Evolutionary conservation across 2,113 vertebrate genomes (phyloP).

Genomic region (Geococcyx californianus): DNA sequence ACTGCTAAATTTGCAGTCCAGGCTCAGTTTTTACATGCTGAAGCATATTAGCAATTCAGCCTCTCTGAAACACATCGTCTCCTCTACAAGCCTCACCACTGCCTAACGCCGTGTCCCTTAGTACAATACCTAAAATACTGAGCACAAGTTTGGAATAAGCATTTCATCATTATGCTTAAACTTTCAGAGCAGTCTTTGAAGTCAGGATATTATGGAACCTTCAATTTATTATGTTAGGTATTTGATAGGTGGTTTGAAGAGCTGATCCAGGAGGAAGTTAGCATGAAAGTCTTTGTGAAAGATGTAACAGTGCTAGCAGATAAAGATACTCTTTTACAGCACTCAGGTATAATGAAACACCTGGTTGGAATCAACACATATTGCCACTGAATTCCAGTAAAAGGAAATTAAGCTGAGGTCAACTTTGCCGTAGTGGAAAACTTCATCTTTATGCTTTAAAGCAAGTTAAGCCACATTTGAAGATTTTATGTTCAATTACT

Average conservation of each 20-base stretch:
- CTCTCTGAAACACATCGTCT: background rate
- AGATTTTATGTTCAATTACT: background rate
- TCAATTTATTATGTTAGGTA: background rate
- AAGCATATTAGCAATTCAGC: background rate
- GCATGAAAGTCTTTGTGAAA: background rate
- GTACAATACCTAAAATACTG: background rate
- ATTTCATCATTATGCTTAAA: background rate
- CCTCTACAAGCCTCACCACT: background rate
- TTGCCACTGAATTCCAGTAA: background rate
- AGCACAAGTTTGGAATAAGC: background rate
- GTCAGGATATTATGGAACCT: background rate
- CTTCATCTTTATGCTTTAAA: background rate
- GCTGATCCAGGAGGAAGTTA: background rate
- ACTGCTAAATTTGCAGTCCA: background rate
- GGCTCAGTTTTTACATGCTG: background rate
- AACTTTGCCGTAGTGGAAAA: background rate
- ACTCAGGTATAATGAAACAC: conserved; percentile 20
- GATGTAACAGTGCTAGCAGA: background rate
- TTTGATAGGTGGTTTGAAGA: background rate
- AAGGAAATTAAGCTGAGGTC: background rate
- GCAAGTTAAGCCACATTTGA: background rate
- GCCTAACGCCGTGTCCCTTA: background rate
- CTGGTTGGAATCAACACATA: background rate
- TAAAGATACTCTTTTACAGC: background rate
- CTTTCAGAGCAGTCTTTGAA: background rate